A percentile compares a stretch with the other conserved stretches of the same genome.
These are phyloP conservation scores for Corvus moneduloides DNA, from an alignment of 2,113 vertebrate genomes.

Conservation along the genomic window DNA sequence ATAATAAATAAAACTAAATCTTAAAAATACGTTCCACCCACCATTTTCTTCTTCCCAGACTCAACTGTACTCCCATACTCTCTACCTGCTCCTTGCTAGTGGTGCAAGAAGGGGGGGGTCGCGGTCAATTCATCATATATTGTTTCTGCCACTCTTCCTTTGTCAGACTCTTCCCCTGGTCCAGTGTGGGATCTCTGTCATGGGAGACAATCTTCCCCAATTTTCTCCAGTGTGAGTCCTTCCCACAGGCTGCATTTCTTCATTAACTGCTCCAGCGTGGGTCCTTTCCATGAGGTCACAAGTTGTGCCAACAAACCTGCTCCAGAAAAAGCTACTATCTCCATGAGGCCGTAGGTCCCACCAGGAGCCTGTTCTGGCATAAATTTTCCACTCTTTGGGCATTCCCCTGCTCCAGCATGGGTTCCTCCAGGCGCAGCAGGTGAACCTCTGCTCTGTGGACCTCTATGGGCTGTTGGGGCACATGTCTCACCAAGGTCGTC, in stretches of 20 bases:
- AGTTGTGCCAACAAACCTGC: not conserved
- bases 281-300: not conserved
- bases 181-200: not conserved
- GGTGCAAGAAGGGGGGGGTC: not conserved
- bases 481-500: not conserved
- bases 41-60: not conserved
- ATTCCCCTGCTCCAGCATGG: not conserved
- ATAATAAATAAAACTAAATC: not conserved
- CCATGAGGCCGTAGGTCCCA: not conserved
- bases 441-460: not conserved
- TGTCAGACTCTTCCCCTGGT: not conserved
- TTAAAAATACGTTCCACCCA: not conserved
- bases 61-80: not conserved
- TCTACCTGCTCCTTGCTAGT: not conserved
- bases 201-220: not conserved
- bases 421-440: not conserved
- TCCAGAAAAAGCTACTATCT: not conserved
- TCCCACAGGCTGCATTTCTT: not conserved
- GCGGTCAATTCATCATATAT: fast-evolving
- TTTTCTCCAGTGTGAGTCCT: not conserved
- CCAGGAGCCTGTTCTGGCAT: not conserved
- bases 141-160: not conserved
- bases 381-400: not conserved
- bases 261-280: not conserved
- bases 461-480: not conserved